Evolutionary conservation across 2,113 vertebrate species (phyloP).

Genomic region (Rhabdomys dilectus): DNA sequence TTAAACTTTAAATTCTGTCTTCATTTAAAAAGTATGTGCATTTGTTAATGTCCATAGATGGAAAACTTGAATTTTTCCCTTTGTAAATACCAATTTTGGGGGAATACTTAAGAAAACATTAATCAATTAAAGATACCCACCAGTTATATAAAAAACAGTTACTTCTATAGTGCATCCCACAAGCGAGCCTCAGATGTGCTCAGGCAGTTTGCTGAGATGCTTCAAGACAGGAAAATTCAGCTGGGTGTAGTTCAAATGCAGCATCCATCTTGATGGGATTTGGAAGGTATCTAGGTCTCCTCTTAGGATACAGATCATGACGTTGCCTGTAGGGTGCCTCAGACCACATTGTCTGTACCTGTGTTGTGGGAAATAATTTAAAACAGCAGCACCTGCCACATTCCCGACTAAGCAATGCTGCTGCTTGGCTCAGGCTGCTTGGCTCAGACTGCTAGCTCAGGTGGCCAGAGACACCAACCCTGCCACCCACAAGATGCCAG

Average conservation of each 20-base stretch:
- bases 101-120: not conserved
- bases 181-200: not conserved
- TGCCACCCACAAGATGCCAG: too few relatives aligned
- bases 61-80: not conserved
- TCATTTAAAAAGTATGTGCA: not conserved
- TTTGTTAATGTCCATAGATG: not conserved
- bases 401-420: too few relatives aligned
- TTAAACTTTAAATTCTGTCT: slow-evolving; percentile 29
- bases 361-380: too few relatives aligned
- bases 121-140: not conserved
- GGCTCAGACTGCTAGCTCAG: too few relatives aligned
- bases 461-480: too few relatives aligned
- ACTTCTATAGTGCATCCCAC: not conserved
- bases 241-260: not conserved
- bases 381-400: too few relatives aligned
- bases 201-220: not conserved
- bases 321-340: not conserved
- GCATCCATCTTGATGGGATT: not conserved
- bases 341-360: not conserved
- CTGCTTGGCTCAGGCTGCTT: too few relatives aligned
- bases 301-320: not conserved
- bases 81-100: not conserved
- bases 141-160: not conserved
- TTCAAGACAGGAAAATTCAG: not conserved
- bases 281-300: not conserved